A percentile compares a stretch with the other conserved stretches of the same genome.
Conservation (phyloP, 1,140 invertebrate genomes). For the Macrostomum lignano region DNA sequence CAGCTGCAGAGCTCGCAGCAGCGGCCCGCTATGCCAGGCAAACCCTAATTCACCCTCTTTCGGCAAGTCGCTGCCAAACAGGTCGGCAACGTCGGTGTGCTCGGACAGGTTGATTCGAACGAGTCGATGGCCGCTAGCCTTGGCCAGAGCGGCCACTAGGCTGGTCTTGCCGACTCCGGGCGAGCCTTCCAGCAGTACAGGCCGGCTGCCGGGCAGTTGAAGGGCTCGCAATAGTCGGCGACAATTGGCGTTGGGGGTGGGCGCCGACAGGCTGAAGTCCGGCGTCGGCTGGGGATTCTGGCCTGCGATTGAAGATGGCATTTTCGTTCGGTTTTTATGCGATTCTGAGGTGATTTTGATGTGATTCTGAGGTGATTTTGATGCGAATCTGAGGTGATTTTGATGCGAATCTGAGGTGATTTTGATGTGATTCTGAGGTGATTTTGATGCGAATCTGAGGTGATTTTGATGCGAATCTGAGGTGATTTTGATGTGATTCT, state of each 20-base stretch:
- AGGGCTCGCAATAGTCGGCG: slow-evolving; percentile 53
- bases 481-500: too few species aligned
- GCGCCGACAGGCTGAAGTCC: too few species aligned
- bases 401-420: too few species aligned
- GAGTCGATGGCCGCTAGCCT: slow-evolving; percentile 44
- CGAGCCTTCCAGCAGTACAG: slow-evolving; percentile 75
- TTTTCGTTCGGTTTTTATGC: too few species aligned
- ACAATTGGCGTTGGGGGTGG: slow-evolving; percentile 52
- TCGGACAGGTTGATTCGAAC: slow-evolving; percentile 86
- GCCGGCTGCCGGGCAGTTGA: slow-evolving; percentile 45
- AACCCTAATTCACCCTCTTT: slow-evolving; percentile 47
- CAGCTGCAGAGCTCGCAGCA: slow-evolving; percentile 60
- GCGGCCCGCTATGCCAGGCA: slow-evolving; percentile 72
- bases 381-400: too few species aligned
- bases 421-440: too few species aligned
- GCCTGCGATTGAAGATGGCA: too few species aligned
- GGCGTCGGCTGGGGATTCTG: too few species aligned
- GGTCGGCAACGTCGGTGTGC: slow-evolving; percentile 87
- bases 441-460: too few species aligned
- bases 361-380: too few species aligned
- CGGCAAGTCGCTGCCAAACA: slow-evolving; percentile 89
- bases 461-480: too few species aligned
- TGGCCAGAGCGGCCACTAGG: slow-evolving; percentile 61
- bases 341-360: too few species aligned
- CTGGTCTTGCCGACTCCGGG: slow-evolving; percentile 94